Conservation (phyloP, 1,140 invertebrate species). For the Wasmannia auropunctata region DNA sequence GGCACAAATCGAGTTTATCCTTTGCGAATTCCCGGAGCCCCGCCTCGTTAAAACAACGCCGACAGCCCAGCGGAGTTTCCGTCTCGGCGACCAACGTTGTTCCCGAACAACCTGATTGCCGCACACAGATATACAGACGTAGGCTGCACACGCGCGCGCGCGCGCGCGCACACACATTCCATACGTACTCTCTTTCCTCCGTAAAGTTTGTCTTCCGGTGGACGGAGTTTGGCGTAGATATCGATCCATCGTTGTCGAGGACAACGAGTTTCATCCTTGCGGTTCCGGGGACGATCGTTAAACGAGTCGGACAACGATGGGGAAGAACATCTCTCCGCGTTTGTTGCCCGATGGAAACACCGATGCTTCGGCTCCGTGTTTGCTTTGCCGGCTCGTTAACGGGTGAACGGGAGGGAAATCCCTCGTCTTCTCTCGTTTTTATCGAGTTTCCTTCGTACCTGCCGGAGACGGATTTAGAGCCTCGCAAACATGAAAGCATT, state of each 20-base stretch:
- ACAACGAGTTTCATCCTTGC: slow-evolving; percentile 43
- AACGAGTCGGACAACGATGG: slow-evolving; percentile 35
- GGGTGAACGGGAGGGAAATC: neutral
- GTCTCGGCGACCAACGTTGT: slow-evolving; percentile 45
- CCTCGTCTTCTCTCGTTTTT: neutral
- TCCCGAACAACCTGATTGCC: slow-evolving; percentile 45
- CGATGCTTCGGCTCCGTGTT: slow-evolving; percentile 28
- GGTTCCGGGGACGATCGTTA: slow-evolving; percentile 42
- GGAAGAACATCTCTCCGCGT: slow-evolving; percentile 21
- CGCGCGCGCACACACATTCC: neutral
- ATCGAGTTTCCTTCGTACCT: slow-evolving; percentile 17
- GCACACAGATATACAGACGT: neutral
- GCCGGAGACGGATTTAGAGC: slow-evolving; percentile 7
- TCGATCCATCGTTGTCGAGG: slow-evolving; percentile 30
- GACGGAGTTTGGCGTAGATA: slow-evolving; percentile 36
- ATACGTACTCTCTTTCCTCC: neutral
- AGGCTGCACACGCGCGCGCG: no score
- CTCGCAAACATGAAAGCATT: neutral
- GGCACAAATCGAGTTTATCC: slow-evolving; percentile 58
- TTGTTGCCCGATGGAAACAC: slow-evolving; percentile 34
- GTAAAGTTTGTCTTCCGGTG: slow-evolving; percentile 43
- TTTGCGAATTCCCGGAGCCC: slow-evolving; percentile 46
- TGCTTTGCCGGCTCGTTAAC: slow-evolving; percentile 37
- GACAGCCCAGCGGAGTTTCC: slow-evolving; percentile 45
- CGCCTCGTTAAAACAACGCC: slow-evolving; percentile 48